Percentiles rank a stretch among this genome's conserved stretches.
These are phyloP conservation scores for Halocaridina rubra DNA, from an alignment of 2,888 invertebrate species.

Conservation along the genomic window DNA sequence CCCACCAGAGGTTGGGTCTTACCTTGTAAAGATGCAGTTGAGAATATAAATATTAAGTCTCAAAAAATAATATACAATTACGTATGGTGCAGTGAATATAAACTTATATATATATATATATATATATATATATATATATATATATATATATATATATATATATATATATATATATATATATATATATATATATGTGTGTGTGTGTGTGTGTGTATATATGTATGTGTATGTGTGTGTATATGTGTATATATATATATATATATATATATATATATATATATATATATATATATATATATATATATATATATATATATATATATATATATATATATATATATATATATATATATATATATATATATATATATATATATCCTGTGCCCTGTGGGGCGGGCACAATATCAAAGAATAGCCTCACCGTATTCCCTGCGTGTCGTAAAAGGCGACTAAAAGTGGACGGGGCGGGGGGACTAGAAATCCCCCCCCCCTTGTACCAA, in stretches of 20 bases:
- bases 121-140: background rate
- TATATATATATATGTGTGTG: background rate
- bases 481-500: no score
- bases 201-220: background rate
- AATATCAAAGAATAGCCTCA: no score
- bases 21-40: no score
- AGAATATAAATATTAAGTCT: no score
- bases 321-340: background rate
- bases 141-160: background rate
- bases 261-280: background rate
- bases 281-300: background rate
- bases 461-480: no score
- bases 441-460: no score
- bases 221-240: background rate
- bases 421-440: no score
- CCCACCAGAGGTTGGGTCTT: no score
- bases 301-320: background rate
- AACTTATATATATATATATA: background rate
- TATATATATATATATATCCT: background rate
- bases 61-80: no score
- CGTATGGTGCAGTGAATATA: no score
- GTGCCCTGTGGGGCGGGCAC: no score
- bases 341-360: background rate
- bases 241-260: background rate
- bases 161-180: background rate